Percentiles rank a stretch among this genome's conserved stretches.
Conservation (phyloP, 2,888 invertebrate species). For the Gandaritis pyraliata region DNA sequence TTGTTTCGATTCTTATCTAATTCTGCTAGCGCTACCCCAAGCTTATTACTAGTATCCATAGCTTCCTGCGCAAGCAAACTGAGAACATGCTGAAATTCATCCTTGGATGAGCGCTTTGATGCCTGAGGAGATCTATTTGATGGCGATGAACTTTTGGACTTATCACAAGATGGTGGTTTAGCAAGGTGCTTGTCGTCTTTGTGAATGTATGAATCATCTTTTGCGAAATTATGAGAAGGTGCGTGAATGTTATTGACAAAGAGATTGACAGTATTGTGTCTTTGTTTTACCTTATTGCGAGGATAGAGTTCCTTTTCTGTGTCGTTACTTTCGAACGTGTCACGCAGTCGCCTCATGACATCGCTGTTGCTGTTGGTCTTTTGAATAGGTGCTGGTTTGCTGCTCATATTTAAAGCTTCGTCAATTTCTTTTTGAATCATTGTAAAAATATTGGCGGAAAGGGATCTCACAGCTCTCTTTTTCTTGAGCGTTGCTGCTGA, state of each 20-base stretch:
- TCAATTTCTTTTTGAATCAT: constrained; percentile 88
- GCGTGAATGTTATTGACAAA: constrained; percentile 78
- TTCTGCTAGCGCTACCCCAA: constrained; percentile 87
- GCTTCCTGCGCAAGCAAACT: constrained; percentile 90
- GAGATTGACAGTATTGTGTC: constrained; percentile 79
- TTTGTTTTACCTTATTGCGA: constrained; percentile 82
- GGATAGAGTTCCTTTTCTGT: constrained; percentile 72
- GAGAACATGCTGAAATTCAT: constrained; percentile 88
- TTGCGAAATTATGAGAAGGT: constrained; percentile 78
- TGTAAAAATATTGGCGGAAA: constrained; percentile 93
- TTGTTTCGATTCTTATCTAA: constrained; percentile 79
- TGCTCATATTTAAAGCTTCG: constrained; percentile 81
- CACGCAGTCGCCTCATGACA: constrained; percentile 78
- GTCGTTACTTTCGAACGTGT: constrained; percentile 77
- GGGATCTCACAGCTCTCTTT: constrained; percentile 91
- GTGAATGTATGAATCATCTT: constrained; percentile 82
- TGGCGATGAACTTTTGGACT: constrained; percentile 83
- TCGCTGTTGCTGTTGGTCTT: constrained; percentile 86
- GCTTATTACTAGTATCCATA: constrained; percentile 88
- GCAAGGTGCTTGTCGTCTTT: constrained; percentile 76
- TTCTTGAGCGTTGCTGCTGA: constrained; percentile 84
- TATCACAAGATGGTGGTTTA: constrained; percentile 81
- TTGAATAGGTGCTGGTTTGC: constrained; percentile 79
- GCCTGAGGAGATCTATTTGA: constrained; percentile 83
- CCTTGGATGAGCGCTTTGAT: constrained; percentile 75